A percentile compares a stretch with the other conserved stretches of the same genome.
Conservation (phyloP, 1,140 invertebrate species). For the Steinernema khuongi region DNA sequence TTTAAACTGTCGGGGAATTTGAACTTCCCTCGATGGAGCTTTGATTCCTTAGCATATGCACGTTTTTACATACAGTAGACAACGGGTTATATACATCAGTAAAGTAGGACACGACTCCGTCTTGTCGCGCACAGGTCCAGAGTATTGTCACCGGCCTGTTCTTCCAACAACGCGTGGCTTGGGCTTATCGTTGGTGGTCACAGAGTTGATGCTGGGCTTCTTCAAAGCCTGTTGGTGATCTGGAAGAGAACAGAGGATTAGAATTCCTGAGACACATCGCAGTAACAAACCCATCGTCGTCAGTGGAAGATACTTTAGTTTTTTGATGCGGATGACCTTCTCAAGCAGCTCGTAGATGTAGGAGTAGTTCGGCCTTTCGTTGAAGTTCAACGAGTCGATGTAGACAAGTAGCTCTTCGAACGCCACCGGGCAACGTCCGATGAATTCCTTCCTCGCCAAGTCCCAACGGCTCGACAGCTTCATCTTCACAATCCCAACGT, state of each 20-base stretch:
- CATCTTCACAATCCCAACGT: neutral
- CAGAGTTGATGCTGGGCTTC: neutral
- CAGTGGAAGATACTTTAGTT: neutral
- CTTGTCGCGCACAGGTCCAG: too few species aligned
- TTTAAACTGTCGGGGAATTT: too few species aligned
- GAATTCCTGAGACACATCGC: neutral
- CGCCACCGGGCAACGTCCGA: neutral
- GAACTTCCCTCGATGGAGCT: too few species aligned
- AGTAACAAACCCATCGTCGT: neutral
- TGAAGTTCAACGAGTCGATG: neutral
- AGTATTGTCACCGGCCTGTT: too few species aligned
- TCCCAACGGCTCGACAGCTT: neutral
- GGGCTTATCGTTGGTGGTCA: neutral
- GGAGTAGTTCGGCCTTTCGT: constrained; percentile 7
- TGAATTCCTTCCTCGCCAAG: neutral
- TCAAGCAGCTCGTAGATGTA: constrained; percentile 4
- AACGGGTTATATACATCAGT: too few species aligned
- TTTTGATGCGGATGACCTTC: neutral
- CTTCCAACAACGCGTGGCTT: too few species aligned
- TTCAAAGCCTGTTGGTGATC: neutral
- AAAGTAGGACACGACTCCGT: too few species aligned
- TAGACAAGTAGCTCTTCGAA: neutral
- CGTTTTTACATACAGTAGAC: too few species aligned
- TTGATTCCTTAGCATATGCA: too few species aligned
- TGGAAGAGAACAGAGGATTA: neutral